A percentile compares a stretch with the other conserved stretches of the same genome.
Conservation (phyloP, 2,888 invertebrate genomes). For the Ophion slaviceki region DNA sequence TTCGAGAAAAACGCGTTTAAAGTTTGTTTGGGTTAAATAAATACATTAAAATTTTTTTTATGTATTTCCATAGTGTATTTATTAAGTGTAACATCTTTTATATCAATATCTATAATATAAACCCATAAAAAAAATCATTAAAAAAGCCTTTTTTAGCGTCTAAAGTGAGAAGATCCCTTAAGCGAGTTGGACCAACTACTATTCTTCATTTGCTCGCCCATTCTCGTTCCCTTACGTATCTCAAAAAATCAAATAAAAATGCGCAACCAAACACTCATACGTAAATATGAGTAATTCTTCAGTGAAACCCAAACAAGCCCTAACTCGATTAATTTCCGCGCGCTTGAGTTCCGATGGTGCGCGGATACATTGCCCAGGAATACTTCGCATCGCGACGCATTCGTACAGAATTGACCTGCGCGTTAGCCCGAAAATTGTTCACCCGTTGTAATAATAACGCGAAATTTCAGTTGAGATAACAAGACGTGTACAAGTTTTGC, state of each 20-base stretch:
- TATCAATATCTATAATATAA: too few relatives aligned
- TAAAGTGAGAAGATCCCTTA: too few relatives aligned
- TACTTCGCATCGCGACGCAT: slow-evolving; percentile 19
- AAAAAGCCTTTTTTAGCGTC: too few relatives aligned
- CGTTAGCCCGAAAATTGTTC: slow-evolving; percentile 49
- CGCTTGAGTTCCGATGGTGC: slow-evolving; percentile 1
- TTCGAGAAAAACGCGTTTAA: too few relatives aligned
- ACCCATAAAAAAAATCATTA: too few relatives aligned
- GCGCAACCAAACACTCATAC: background rate
- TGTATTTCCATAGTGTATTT: too few relatives aligned
- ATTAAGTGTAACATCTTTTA: too few relatives aligned
- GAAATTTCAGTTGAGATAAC: slow-evolving; percentile 51
- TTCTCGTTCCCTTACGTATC: background rate
- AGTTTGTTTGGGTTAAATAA: too few relatives aligned
- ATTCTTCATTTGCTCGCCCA: too few relatives aligned
- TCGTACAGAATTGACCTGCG: slow-evolving; percentile 53
- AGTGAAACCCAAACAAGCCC: background rate
- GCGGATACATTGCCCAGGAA: background rate
- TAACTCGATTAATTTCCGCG: slow-evolving; percentile 16
- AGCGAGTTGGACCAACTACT: too few relatives aligned
- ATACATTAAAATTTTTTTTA: too few relatives aligned
- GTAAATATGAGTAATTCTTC: background rate
- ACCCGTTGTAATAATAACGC: slow-evolving; percentile 43
- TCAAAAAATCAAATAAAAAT: background rate
- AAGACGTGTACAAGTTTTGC: slow-evolving; percentile 60